Percentiles rank a stretch among this genome's conserved stretches.
Conservation (phyloP, 2,888 invertebrate species). For the Mesoligia furuncula region DNA sequence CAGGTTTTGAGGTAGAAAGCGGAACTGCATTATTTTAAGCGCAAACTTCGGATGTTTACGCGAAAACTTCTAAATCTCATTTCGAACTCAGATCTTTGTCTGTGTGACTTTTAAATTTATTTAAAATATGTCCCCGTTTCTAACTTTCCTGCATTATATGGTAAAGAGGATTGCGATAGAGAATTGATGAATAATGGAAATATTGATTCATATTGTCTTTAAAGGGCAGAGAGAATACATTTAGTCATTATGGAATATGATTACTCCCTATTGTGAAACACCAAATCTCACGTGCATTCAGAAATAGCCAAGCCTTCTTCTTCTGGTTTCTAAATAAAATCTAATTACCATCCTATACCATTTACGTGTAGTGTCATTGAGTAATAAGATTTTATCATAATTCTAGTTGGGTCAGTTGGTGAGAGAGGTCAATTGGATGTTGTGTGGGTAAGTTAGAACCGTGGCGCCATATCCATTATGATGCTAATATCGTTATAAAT, state of each 20-base stretch:
- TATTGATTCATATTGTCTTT: slow-evolving; percentile 4
- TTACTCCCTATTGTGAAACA: background rate
- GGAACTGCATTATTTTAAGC: background rate
- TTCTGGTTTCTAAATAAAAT: slow-evolving; percentile 9
- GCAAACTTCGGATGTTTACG: background rate
- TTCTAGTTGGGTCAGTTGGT: slow-evolving; percentile 25
- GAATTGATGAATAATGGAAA: slow-evolving; percentile 28
- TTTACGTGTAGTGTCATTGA: slow-evolving; percentile 8
- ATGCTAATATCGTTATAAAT: slow-evolving; percentile 24
- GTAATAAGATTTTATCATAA: slow-evolving; percentile 31
- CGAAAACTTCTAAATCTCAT: background rate
- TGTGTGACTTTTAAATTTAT: slow-evolving; percentile 30
- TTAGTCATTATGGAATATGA: background rate
- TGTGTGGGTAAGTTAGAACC: slow-evolving; percentile 13
- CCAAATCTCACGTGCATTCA: background rate
- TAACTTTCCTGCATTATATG: slow-evolving; percentile 27
- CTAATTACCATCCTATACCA: background rate
- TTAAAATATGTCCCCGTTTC: slow-evolving; percentile 36
- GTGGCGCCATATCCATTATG: slow-evolving; percentile 36
- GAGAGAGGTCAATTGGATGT: slow-evolving; percentile 41
- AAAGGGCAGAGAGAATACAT: slow-evolving; percentile 2
- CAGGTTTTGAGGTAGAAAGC: background rate
- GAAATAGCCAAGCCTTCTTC: background rate
- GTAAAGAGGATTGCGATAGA: slow-evolving; percentile 18
- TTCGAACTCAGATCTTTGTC: slow-evolving; percentile 12